A percentile compares a stretch with the other conserved stretches of the same genome.
phyloP scores from a whole-genome alignment of 2,113 vertebrate genomes.

The Eidolon helvum region DNA sequence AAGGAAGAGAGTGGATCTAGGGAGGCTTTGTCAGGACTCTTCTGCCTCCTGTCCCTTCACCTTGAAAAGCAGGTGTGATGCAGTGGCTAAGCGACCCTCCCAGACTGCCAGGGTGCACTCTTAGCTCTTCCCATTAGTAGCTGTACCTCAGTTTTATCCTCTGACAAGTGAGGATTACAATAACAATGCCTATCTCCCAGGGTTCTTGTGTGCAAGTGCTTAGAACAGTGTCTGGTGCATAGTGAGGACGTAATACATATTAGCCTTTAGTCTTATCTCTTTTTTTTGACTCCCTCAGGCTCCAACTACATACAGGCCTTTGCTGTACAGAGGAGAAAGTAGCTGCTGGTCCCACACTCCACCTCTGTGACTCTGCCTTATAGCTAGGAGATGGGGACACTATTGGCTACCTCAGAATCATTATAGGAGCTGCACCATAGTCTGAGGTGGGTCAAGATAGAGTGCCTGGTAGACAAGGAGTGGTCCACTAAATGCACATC shows the following conservation, averaged over 20 bases:
- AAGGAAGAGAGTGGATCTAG: not conserved
- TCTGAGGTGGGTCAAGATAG: not conserved
- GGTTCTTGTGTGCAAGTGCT: not conserved
- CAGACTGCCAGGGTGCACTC: not conserved
- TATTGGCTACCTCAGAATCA: not conserved
- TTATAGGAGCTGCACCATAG: not conserved
- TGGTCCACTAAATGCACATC: not conserved
- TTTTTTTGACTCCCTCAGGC: not conserved
- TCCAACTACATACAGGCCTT: not conserved
- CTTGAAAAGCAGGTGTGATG: not conserved
- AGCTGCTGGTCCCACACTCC: not conserved
- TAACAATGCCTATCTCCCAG: not conserved
- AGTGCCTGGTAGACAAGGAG: not conserved
- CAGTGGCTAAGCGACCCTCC: not conserved
- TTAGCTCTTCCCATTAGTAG: not conserved
- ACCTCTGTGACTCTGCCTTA: not conserved
- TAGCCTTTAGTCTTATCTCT: not conserved
- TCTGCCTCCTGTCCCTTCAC: not conserved
- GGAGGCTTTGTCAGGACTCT: not conserved
- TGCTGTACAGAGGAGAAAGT: not conserved
- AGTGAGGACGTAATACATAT: not conserved
- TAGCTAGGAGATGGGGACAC: not conserved
- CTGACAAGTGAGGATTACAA: not conserved
- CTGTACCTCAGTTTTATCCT: not conserved
- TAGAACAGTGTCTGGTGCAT: not conserved